Base-by-base conservation (phyloP, 1,140 invertebrate species). In the Notospermus geniculatus region DNA sequence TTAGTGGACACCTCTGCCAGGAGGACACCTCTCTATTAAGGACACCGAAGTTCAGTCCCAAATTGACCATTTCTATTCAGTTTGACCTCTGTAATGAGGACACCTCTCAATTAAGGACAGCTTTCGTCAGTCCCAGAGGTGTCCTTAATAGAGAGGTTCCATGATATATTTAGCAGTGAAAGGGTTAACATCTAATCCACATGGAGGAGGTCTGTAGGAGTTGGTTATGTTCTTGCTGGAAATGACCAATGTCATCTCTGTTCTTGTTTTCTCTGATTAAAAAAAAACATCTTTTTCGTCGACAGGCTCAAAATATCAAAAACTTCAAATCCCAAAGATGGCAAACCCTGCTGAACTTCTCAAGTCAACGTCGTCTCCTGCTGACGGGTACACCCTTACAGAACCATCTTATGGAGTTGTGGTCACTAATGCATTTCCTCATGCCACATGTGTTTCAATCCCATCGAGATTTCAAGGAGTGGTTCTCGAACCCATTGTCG, bases 371-470 rank as follows among this genome's bases (percentile, higher is more conserved):
- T 65, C 87, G 97, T 46, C 83, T 99, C 43, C 83, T 99, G 53
- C 83, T 99, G 66, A 99, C 97, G 50, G 97, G 97, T 65, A 99
- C 97, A 32, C 97, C 97, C 28, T 85, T 99, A 60, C 97, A 99
- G 84, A 99, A 99, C 81, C 97, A 93, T 82, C 82, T 99, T 60
- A 97, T 98, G 93, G 97, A 99, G 83, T 83, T 99, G 57, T 99
- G 97, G 97, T 98, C 97, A 4, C 82, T 99, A 15, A 97, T 99
- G 95, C 97, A 99, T 84, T 99, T 99, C 83, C 86, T 99, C 9
- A 99, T 99, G 97, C 97, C 97, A 46, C 90, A 96, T 83, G 92
- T 99, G 60, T 99, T 99, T 85, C 91, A 95, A 71, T 98, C 95
- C 23, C 96, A 99, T 82, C 85, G 89, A 54, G 94, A 98, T 81